Percentiles rank a stretch among this genome's conserved stretches.
phyloP scores from a whole-genome alignment of 2,113 vertebrate species.

The Zosterops borbonicus region DNA sequence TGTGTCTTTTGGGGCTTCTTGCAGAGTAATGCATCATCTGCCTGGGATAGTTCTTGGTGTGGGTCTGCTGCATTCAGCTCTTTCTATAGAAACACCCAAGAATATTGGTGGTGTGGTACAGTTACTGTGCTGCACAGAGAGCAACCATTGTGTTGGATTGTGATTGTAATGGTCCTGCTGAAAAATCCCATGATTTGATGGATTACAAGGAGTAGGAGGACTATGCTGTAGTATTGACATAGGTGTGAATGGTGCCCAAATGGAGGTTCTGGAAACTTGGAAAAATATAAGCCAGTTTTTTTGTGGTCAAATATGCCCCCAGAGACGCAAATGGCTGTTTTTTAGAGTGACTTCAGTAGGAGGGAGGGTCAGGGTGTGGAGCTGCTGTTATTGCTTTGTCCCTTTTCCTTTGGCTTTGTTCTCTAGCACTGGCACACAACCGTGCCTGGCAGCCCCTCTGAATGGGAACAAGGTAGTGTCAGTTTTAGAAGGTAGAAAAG shows the following conservation, averaged over 20 bases:
- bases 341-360: not conserved
- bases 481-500: not conserved
- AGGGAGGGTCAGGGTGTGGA: not conserved
- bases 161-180: not conserved
- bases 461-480: not conserved
- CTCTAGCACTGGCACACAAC: not conserved
- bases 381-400: not conserved
- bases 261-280: not conserved
- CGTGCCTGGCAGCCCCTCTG: not conserved
- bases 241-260: not conserved
- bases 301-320: not conserved
- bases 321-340: not conserved
- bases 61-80: not conserved
- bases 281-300: not conserved
- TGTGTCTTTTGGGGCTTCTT: constrained; percentile 46
- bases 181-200: not conserved
- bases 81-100: not conserved
- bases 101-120: not conserved
- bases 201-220: not conserved
- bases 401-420: not conserved
- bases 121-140: not conserved
- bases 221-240: not conserved
- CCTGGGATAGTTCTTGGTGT: not conserved
- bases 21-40: not conserved
- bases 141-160: not conserved